Conservation (phyloP, 2,888 invertebrate genomes). For the Heteromyza rotundicornis region DNA sequence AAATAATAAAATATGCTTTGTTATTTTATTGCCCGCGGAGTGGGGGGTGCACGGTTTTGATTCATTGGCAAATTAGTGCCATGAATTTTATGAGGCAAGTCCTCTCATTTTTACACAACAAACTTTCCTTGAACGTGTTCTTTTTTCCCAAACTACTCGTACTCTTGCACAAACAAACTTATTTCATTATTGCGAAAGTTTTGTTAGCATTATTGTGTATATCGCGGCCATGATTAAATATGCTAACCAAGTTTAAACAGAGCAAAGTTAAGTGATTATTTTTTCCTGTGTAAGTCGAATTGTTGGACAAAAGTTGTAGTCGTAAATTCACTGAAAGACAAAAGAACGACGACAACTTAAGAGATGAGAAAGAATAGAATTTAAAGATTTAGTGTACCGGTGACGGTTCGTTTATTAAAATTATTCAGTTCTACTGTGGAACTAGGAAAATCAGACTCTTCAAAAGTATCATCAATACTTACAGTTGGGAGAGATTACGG, state of each 20-base stretch:
- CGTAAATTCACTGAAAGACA: not conserved
- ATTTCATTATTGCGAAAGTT: constrained; percentile 1
- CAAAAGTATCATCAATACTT: too few relatives aligned
- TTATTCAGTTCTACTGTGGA: too few relatives aligned
- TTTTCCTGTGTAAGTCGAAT: not conserved
- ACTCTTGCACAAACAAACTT: not conserved
- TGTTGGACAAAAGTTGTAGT: not conserved
- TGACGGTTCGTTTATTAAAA: too few relatives aligned
- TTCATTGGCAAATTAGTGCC: constrained; percentile 49
- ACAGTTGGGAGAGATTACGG: too few relatives aligned
- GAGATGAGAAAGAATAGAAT: too few relatives aligned
- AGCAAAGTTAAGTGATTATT: constrained; percentile 51
- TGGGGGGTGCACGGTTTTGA: constrained; percentile 14
- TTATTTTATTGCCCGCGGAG: constrained; percentile 50
- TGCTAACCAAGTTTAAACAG: constrained; percentile 24
- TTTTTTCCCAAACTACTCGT: not conserved
- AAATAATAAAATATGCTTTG: constrained; percentile 13
- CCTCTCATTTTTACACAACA: constrained; percentile 18
- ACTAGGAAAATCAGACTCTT: too few relatives aligned
- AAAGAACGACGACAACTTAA: too few relatives aligned
- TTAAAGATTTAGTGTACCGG: too few relatives aligned
- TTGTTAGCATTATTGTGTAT: constrained; percentile 32
- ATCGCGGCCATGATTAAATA: not conserved
- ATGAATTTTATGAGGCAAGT: constrained; percentile 37
- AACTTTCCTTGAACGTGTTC: not conserved